phyloP scores from a whole-genome alignment of 2,113 vertebrate species.

The Pelmatolapia mariae region DNA sequence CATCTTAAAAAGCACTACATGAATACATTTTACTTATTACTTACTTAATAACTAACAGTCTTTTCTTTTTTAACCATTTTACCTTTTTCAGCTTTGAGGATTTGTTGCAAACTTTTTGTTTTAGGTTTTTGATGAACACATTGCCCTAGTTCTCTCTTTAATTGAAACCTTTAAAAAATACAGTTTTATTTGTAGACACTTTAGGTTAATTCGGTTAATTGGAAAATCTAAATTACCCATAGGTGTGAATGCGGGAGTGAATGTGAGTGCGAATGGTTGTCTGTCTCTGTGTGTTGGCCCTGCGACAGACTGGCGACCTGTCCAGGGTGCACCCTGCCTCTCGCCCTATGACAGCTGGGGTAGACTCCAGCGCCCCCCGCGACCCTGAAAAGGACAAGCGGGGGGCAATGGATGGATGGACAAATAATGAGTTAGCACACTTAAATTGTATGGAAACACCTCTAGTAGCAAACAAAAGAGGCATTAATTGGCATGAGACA shows the following conservation, averaged over 20 bases:
- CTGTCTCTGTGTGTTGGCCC: too few relatives aligned
- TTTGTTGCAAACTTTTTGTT: background rate
- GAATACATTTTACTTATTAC: background rate
- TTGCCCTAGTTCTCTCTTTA: background rate
- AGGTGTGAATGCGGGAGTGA: too few relatives aligned
- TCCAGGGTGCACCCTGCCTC: too few relatives aligned
- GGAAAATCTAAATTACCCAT: too few relatives aligned
- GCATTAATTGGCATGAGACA: background rate
- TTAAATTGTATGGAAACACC: background rate
- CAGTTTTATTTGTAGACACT: background rate
- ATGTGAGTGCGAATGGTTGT: too few relatives aligned
- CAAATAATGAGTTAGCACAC: background rate
- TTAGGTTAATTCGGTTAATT: background rate
- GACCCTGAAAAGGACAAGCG: too few relatives aligned
- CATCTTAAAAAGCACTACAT: background rate
- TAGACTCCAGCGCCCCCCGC: too few relatives aligned
- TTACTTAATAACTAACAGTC: background rate
- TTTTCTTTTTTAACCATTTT: background rate
- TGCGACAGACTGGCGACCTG: too few relatives aligned
- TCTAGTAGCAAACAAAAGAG: background rate
- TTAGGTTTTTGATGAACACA: background rate
- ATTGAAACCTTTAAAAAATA: background rate
- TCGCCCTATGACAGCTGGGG: too few relatives aligned
- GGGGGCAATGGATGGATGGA: too few relatives aligned
- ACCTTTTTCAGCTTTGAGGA: background rate